phyloP scores from a whole-genome alignment of 37 sponge, comb jelly and placozoan species.

The Spongia lamella region DNA sequence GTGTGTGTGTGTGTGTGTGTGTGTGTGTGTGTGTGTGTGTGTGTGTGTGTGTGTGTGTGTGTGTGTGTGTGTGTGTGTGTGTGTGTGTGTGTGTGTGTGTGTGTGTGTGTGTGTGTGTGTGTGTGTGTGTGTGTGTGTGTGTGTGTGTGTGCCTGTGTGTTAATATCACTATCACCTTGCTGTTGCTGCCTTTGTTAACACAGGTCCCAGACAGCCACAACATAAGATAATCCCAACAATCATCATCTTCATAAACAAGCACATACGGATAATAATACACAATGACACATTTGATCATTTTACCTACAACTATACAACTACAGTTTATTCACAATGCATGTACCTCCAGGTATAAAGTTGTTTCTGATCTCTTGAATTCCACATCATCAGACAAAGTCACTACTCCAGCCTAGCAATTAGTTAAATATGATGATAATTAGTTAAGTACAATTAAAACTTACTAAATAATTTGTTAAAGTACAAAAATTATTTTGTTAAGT shows the following conservation, averaged over 20 bases:
- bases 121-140: too few species aligned
- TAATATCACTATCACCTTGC: constrained; percentile 26
- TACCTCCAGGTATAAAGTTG: constrained; percentile 54
- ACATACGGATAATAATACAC: background rate
- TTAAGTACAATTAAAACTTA: too few species aligned
- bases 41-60: constrained; percentile 2
- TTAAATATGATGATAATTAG: too few species aligned
- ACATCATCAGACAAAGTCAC: constrained; percentile 1
- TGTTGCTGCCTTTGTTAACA: constrained; percentile 36
- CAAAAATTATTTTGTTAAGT: too few species aligned
- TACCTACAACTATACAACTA: background rate
- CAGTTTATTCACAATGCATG: background rate
- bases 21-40: background rate
- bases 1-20: too few species aligned
- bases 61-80: background rate
- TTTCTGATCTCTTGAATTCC: background rate
- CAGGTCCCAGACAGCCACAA: constrained; percentile 38
- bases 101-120: background rate
- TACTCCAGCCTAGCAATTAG: constrained; percentile 8
- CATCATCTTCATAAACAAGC: constrained; percentile 18
- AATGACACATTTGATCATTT: background rate
- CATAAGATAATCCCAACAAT: constrained; percentile 51
- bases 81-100: background rate
- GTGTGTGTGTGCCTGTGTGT: background rate
- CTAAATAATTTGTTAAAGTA: too few species aligned